phyloP scores from a whole-genome alignment of 2,888 invertebrate genomes.

The Petrolisthes cinctipes region DNA sequence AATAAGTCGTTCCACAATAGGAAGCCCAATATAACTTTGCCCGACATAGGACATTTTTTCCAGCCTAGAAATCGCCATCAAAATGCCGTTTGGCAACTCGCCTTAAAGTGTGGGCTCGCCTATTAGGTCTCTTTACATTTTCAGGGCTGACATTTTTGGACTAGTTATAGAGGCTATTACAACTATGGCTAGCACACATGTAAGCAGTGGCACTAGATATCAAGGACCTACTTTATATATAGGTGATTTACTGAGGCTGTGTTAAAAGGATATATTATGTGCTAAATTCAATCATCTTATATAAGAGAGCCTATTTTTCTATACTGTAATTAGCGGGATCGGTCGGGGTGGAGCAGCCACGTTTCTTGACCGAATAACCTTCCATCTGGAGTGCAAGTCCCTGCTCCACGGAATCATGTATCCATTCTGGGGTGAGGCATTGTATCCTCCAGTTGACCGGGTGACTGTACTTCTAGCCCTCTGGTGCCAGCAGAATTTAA shows the following conservation, averaged over 20 bases:
- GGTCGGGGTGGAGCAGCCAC: conserved; percentile 62
- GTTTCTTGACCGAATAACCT: conserved; percentile 73
- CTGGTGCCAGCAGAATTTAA: conserved; percentile 72
- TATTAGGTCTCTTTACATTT: conserved; percentile 17
- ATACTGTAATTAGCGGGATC: background rate
- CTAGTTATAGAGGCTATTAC: no score
- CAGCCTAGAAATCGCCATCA: no score
- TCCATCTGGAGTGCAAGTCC: conserved; percentile 80
- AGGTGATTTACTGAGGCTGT: no score
- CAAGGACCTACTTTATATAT: background rate
- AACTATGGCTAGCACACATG: conserved; percentile 18
- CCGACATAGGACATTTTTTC: no score
- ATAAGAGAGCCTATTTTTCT: no score
- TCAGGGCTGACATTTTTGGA: conserved; percentile 8
- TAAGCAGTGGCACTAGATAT: background rate
- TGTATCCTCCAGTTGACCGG: conserved; percentile 75
- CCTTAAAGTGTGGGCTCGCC: no score
- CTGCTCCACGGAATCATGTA: conserved; percentile 80
- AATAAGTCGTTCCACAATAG: no score
- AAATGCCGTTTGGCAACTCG: no score
- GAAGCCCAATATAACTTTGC: no score
- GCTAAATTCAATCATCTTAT: no score
- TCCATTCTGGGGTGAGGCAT: conserved; percentile 84
- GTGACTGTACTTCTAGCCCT: conserved; percentile 81
- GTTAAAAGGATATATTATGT: no score